Evolutionary conservation across 2,113 vertebrate genomes (phyloP).

Genomic region (Lipotes vexillifer): DNA sequence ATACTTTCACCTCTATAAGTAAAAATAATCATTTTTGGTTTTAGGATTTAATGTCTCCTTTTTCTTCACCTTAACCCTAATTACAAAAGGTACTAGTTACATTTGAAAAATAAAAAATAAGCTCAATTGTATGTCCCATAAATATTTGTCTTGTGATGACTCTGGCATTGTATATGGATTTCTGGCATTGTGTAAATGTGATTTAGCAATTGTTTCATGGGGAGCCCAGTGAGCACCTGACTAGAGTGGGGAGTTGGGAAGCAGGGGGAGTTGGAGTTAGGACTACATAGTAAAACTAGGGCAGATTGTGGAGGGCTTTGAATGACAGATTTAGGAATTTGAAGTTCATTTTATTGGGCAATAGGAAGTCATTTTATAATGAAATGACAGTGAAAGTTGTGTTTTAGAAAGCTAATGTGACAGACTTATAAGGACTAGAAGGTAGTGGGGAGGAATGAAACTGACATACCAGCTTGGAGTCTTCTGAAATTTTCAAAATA

Average conservation of each 20-base stretch:
- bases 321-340: not conserved
- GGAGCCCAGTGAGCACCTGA: not conserved
- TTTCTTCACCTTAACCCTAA: not conserved
- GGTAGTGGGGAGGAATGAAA: not conserved
- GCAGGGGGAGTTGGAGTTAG: not conserved
- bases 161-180: not conserved
- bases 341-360: not conserved
- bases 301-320: not conserved
- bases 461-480: not conserved
- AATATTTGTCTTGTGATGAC: not conserved
- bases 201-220: not conserved
- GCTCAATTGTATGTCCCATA: not conserved
- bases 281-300: not conserved
- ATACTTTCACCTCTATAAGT: not conserved
- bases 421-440: not conserved
- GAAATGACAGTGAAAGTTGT: not conserved
- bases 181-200: not conserved
- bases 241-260: not conserved
- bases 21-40: not conserved
- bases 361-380: not conserved
- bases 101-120: slow-evolving; percentile 35
- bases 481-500: not conserved
- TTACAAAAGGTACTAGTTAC: not conserved
- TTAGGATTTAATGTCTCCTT: not conserved
- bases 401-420: slow-evolving; percentile 1